Base-by-base conservation (phyloP, 1,140 invertebrate species). In the Drosophila serrata region DNA sequence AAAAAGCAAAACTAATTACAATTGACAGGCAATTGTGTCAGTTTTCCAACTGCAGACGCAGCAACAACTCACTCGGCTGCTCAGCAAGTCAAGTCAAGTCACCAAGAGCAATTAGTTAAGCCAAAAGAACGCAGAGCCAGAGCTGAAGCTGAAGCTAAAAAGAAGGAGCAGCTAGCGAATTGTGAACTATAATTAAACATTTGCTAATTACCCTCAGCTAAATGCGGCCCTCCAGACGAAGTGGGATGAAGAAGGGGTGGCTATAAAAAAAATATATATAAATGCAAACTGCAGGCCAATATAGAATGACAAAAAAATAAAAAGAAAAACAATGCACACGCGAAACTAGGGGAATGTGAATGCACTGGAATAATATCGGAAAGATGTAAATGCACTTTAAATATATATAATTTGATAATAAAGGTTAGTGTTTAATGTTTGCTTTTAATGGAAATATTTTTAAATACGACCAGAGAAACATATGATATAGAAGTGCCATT, bases 1-100 rank as follows among this genome's bases (percentile, higher is more conserved):
- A 87, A 82, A 87, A 75, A 82, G 82, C 86, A 91, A 74, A 91
- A 90, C 86, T 91, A 91, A 90, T 91, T 90, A 82, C 86, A 91
- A 90, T 91, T 88, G 87, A 91, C 86, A 90, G 87, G 88, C 81
- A 90, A 87, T 84, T 87, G 82, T 88, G 85, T 70, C 79, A 84
- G 72, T 31, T 48, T 45, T 24, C 60, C 39, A 31, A 35, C 51
- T 62, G 45, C 42, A 51, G 40, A 56, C 19, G 57, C 24, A 22
- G 48, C 49, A 35, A 49, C 45, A 64, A 56, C 35, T 68, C 43
- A 77, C 48, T 79, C 75, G 59, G 74, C 27, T 37, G 64, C 45
- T 39, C 37, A 46, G 57, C 68, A 39, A 65, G 72, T 51, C 63
- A 63, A 78, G 56, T 60, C 65, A 46, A 81, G 79, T 81, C 64